Conservation (phyloP, 2,113 vertebrate species). For the Echinops telfairi region DNA sequence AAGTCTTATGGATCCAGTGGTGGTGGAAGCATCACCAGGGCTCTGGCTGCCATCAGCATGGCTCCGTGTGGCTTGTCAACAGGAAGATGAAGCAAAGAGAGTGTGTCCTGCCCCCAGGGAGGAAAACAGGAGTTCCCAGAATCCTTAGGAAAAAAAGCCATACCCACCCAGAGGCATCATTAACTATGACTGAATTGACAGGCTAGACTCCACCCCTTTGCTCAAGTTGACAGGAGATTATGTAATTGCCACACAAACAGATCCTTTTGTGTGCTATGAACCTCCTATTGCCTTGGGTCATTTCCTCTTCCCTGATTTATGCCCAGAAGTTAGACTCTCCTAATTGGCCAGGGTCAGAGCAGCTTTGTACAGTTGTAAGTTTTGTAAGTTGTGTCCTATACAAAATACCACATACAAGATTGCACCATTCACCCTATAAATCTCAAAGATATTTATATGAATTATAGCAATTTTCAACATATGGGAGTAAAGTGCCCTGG, state of each 20-base stretch:
- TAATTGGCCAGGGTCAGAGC: not conserved
- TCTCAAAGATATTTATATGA: not conserved
- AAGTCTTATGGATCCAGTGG: too few species aligned
- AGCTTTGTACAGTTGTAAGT: not conserved
- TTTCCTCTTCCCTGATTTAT: not conserved
- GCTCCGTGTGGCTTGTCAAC: too few species aligned
- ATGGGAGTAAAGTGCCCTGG: not conserved
- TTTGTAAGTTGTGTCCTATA: not conserved
- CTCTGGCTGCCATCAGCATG: too few species aligned
- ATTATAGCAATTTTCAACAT: not conserved
- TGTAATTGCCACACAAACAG: not conserved
- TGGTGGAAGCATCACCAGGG: too few species aligned
- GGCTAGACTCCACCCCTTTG: too few species aligned
- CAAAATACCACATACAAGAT: not conserved
- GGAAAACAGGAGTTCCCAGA: too few species aligned
- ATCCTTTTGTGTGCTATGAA: not conserved
- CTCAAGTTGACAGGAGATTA: too few species aligned
- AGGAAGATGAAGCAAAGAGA: too few species aligned
- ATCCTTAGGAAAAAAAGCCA: too few species aligned
- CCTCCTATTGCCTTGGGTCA: not conserved
- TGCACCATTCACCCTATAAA: not conserved
- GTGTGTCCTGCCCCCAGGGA: too few species aligned
- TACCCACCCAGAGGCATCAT: too few species aligned
- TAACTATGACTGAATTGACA: too few species aligned
- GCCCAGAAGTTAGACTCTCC: not conserved